Base-by-base conservation (phyloP, 2,797 vertebrate species). In the Propithecus deckenii region DNA sequence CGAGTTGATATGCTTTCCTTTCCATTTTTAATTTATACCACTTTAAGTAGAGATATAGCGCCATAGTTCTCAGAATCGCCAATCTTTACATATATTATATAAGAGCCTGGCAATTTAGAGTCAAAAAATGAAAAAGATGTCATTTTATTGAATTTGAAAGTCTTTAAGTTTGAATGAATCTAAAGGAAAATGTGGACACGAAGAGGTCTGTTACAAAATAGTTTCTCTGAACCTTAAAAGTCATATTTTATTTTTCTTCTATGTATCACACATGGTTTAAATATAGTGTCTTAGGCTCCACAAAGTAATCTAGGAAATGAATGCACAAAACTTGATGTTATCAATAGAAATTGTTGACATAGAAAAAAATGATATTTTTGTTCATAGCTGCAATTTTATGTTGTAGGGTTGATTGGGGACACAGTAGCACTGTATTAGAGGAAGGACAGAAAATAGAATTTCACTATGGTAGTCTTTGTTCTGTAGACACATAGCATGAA, bases 321-420 rank as follows among this genome's bases (percentile, higher is more conserved):
- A 88, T 96, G 91, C 79, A 94, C 88, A 79, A 94, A 55, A 97
- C 91, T 71, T 75, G 80, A 97, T 78, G 71, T 91, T 89, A 96
- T 95, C 96, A 96, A 87, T 98, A 87, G 79, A 96, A 92, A 93
- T 92, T 79, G 85, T 97, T 95, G 96, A 97, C 89, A 85, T 94
- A 85, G 92, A 80, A 88, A 87, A 94, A 97, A 97, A 92, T 84
- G 88, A 46, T 52, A 63, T 84, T 94, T 91, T 76, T 96, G 89
- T 95, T 97, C 86, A 65, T 94, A 88, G 76, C 63, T 75, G 87
- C 89, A 92, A 55, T 65, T 90, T 88, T 91, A 46, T 94, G 80
- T 89, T 65, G 14, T 41, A 61, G 90, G 57, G 90, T 95, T 95
- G 91, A 63, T 25, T 94, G 81, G 90, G 92, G 94, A 97, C 95